Conservation (phyloP, 2,888 invertebrate genomes). For the Heteromurus nitidus region DNA sequence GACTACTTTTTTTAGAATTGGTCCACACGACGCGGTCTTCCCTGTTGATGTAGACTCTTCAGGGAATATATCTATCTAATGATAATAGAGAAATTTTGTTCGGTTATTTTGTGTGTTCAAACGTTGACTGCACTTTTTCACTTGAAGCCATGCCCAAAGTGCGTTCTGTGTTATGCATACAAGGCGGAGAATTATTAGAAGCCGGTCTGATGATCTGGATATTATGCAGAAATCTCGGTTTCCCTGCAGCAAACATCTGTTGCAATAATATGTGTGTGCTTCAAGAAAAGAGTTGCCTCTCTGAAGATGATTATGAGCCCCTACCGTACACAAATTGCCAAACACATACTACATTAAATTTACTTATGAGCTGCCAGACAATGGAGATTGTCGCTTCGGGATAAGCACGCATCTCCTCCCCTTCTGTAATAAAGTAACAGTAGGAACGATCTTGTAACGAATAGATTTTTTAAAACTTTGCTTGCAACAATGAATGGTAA, state of each 20-base stretch:
- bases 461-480: not conserved
- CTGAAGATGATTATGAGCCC: not conserved
- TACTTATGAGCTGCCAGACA: not conserved
- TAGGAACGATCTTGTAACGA: not conserved
- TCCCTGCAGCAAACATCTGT: slow-evolving; percentile 56
- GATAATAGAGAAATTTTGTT: too few relatives aligned
- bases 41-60: too few relatives aligned
- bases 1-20: slow-evolving; percentile 6
- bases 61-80: too few relatives aligned
- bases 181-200: too few relatives aligned
- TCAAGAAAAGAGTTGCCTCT: slow-evolving; percentile 11
- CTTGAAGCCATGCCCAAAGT: too few relatives aligned
- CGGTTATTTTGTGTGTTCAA: too few relatives aligned
- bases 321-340: not conserved
- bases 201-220: slow-evolving; percentile 58
- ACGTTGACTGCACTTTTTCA: too few relatives aligned
- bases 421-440: slow-evolving; percentile 12
- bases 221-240: slow-evolving; percentile 56
- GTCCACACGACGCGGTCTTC: too few relatives aligned
- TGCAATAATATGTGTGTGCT: slow-evolving; percentile 44
- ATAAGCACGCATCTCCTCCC: slow-evolving; percentile 35
- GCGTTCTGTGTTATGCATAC: too few relatives aligned
- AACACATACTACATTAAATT: not conserved
- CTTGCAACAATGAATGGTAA: not conserved
- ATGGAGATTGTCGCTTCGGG: slow-evolving; percentile 18